Evolutionary conservation across 2,888 invertebrate genomes (phyloP), one percentile per base, ranked within the genome.

Genomic region (Dryobotodes eremita): DNA sequence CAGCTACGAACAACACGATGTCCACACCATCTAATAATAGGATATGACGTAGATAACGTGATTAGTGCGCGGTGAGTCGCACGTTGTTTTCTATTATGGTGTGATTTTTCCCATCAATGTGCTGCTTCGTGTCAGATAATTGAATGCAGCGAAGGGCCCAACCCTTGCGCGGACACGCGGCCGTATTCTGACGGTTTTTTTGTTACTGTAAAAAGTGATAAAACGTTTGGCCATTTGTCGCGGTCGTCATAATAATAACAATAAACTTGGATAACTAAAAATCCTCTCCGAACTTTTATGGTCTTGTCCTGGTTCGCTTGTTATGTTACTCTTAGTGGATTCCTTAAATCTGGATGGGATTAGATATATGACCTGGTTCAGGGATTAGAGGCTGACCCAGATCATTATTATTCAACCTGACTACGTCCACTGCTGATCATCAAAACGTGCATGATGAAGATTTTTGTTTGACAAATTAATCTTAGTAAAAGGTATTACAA

Each of bases 91-190:
- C 89, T 89, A 89, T 90, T 87, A 87, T 81, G 87, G 86, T 86
- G 91, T 91, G 92, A 92, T 93, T 92, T 92, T 92, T 92, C 91
- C 89, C 91, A 90, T 90, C 91, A 88, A 81, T 86, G 85, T 86
- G 85, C 85, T 89, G 91, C 82, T 88, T 88, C 85, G 85, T 89
- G 89, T 89, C 90, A 80, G 89, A 86, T 92, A 92, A 93, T 93
- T 92, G 92, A 91, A 92, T 91, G 91, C 92, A 91, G 89, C 84
- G 86, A 82, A 92, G 93, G 93, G 92, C 90, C 86, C 75, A 73
- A 82, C 90, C 91, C 92, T 89, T 90, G 86, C 83, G 84, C 74
- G 83, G 61, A 57, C 72, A 72, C n/a, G 71, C 55, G 87, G 78
- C 65, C 75, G 70, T 91, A 89, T 92, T 91, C 91, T 87, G 88